Percentiles rank a stretch among this genome's conserved stretches.
Conservation (phyloP, 2,113 vertebrate species). For the Python bivittatus region DNA sequence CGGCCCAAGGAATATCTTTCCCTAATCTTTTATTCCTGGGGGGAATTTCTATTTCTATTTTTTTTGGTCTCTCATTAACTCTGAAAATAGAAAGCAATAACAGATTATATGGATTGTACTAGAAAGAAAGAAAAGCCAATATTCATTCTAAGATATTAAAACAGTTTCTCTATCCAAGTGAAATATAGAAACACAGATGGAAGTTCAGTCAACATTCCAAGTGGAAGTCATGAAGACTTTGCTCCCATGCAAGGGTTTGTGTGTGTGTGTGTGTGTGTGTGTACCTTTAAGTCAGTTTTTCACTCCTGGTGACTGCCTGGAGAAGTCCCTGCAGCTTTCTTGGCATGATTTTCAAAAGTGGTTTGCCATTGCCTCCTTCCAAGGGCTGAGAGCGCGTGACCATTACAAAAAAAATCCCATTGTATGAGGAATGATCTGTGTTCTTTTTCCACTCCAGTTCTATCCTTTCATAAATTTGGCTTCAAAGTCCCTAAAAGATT, state of each 20-base stretch:
- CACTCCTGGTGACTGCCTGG: not conserved
- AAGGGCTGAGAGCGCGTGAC: not conserved
- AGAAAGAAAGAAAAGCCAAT: not conserved
- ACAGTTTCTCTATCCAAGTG: not conserved
- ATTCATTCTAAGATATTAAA: not conserved
- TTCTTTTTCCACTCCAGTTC: not conserved
- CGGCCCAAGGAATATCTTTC: not conserved
- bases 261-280: not conserved
- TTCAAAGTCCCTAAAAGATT: not conserved
- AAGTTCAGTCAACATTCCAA: not conserved
- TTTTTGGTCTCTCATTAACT: constrained; percentile 18
- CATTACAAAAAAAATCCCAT: not conserved
- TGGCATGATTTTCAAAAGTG: not conserved
- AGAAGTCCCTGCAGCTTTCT: not conserved
- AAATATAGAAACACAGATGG: not conserved
- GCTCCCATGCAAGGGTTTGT: not conserved
- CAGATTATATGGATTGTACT: not conserved
- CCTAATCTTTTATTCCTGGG: not conserved
- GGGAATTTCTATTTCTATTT: not conserved
- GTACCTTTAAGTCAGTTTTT: not conserved
- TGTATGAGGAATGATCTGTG: not conserved
- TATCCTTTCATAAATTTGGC: not conserved
- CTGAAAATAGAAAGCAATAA: constrained; percentile 33
- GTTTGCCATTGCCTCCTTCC: not conserved
- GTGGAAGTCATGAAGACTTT: not conserved